These are phyloP conservation scores for Python bivittatus DNA, from an alignment of 2,113 vertebrate genomes.

Conservation along the genomic window DNA sequence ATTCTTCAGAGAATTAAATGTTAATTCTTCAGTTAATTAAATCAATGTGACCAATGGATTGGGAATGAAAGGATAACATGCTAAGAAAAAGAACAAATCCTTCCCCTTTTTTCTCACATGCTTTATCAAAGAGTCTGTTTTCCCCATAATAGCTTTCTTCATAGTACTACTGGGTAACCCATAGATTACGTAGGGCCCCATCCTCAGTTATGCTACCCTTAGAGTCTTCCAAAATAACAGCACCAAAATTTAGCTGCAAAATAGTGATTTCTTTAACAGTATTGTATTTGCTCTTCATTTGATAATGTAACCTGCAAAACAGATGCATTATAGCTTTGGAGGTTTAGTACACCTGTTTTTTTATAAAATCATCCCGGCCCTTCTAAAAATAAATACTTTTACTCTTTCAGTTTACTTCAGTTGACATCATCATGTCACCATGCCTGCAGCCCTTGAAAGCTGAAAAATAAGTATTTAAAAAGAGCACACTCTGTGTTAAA, in stretches of 20 bases:
- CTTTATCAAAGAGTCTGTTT: background rate
- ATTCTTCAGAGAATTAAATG: background rate
- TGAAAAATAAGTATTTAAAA: too few relatives aligned
- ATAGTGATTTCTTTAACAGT: background rate
- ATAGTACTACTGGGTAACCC: background rate
- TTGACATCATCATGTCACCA: too few relatives aligned
- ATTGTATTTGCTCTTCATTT: background rate
- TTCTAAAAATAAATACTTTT: too few relatives aligned
- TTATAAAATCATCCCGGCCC: too few relatives aligned
- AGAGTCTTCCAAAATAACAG: background rate
- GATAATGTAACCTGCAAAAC: background rate
- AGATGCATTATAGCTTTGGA: background rate
- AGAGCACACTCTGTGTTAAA: too few relatives aligned
- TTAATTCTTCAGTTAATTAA: background rate
- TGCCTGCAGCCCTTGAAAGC: too few relatives aligned
- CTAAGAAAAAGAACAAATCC: background rate
- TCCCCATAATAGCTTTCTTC: background rate
- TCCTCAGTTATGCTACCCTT: background rate
- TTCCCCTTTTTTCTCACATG: background rate
- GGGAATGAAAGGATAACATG: background rate
- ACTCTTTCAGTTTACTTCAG: too few relatives aligned
- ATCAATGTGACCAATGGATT: background rate
- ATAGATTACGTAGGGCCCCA: background rate
- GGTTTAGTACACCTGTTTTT: too few relatives aligned
- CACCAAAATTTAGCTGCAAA: background rate